Base-by-base conservation (phyloP, 2,888 invertebrate species). In the Mystacides longicornis region DNA sequence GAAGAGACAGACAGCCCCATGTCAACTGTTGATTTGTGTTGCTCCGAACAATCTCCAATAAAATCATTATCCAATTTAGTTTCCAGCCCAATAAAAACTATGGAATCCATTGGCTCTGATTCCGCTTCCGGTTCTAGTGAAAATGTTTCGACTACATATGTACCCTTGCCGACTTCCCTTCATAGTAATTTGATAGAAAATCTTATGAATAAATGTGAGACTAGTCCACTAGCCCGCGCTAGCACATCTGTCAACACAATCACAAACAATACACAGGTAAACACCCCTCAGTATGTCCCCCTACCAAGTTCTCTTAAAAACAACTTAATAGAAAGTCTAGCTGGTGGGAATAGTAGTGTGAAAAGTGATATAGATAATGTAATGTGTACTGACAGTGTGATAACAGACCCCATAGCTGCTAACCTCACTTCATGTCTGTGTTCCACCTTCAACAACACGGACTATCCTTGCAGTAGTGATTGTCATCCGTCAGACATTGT, bases 51-150 rank as follows among this genome's bases (percentile, higher is more conserved):
- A 64, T 81, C 81, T 50, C 81, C 82, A 50, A 81, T 82, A 22
- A 81, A 81, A 67, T 82, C 82, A 54, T 69, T 82, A 58, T 82
- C 82, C 51, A 81, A 82, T 68, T 72, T 82, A 65, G 81, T 82
- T 56, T 81, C 81, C 64, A 80, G 74, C 73, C 81, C 75, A 63
- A 68, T 64, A 11, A 72, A 71, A 63, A 69, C 71, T 43, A 67
- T 69, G 51, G n/a, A n/a, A n/a, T 62, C 55, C 11, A 51, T 55
- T n/a, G 68, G 60, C 66, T 70, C 58, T 67, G 68, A 63, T 67
- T 67, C 65, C 67, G 11, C 27, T 27, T 7, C 5, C 27, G 27
- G 7, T 27, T 27, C 11, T 7, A 27, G 11, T 11, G 71, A 67
- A 67, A 66, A 57, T 60, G 52, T 58, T 47, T 33, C 58, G 54